Evolutionary conservation across 2,888 invertebrate species (phyloP).

Genomic region (Blera fallax): DNA sequence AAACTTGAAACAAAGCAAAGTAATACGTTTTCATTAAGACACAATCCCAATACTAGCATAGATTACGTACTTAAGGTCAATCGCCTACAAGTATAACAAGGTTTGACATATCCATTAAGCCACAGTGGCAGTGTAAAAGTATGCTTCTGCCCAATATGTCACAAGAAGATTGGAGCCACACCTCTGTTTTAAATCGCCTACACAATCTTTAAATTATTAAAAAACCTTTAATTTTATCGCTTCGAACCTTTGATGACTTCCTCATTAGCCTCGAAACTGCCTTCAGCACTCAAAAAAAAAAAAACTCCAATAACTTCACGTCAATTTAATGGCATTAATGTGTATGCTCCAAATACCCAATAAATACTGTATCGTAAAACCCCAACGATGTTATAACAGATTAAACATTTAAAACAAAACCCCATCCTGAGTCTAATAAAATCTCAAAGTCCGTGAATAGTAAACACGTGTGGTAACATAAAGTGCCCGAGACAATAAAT

Average conservation of each 20-base stretch:
- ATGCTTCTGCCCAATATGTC: background rate
- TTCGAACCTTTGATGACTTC: background rate
- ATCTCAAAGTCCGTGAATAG: background rate
- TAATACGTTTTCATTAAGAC: too few relatives aligned
- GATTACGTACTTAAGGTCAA: background rate
- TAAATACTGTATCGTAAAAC: background rate
- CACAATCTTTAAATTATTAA: background rate
- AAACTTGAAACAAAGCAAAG: too few relatives aligned
- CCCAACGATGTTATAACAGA: background rate
- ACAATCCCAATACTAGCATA: too few relatives aligned
- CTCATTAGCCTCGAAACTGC: background rate
- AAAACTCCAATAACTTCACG: background rate
- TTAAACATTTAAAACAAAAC: background rate
- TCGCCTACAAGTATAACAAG: background rate
- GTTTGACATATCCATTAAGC: background rate
- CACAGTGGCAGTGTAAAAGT: background rate
- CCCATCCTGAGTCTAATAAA: background rate
- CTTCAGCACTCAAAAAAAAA: background rate
- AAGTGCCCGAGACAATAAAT: conserved; percentile 33
- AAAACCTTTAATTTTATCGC: background rate
- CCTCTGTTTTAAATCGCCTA: background rate
- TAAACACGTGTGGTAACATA: background rate
- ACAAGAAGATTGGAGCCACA: background rate
- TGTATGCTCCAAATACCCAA: background rate
- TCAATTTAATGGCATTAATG: background rate